These are phyloP conservation scores for Ctena decussata DNA, from an alignment of 2,888 invertebrate species.

Conservation along the genomic window DNA sequence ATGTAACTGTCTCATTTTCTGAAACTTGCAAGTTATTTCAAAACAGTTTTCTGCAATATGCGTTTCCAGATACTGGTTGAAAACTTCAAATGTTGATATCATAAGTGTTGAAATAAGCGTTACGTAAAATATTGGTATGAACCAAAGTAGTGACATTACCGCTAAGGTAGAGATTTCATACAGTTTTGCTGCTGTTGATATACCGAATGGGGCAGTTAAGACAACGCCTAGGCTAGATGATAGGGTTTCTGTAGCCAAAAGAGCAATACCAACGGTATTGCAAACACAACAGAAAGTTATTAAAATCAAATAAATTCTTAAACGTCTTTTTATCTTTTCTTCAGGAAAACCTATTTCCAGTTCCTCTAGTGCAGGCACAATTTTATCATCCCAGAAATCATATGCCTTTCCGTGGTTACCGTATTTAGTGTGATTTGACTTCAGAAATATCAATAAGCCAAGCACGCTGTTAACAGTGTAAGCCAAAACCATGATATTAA, in stretches of 20 bases:
- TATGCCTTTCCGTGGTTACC: background rate
- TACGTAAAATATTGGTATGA: background rate
- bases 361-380: background rate
- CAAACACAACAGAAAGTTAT: background rate
- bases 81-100: background rate
- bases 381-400: constrained; percentile 6
- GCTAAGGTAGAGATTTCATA: background rate
- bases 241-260: background rate
- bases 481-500: background rate
- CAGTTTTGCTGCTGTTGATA: background rate
- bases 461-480: background rate
- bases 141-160: background rate
- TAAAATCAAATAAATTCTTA: background rate
- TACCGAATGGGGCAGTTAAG: background rate
- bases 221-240: background rate
- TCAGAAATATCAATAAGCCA: background rate
- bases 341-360: background rate
- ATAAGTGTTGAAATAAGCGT: background rate
- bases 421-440: background rate
- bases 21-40: background rate
- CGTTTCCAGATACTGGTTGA: background rate
- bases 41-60: background rate
- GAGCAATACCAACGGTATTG: background rate
- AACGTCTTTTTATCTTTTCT: background rate
- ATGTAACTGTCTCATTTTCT: background rate